phyloP scores from a whole-genome alignment of 1,140 invertebrate genomes.

The Chironomus striatipennis region DNA sequence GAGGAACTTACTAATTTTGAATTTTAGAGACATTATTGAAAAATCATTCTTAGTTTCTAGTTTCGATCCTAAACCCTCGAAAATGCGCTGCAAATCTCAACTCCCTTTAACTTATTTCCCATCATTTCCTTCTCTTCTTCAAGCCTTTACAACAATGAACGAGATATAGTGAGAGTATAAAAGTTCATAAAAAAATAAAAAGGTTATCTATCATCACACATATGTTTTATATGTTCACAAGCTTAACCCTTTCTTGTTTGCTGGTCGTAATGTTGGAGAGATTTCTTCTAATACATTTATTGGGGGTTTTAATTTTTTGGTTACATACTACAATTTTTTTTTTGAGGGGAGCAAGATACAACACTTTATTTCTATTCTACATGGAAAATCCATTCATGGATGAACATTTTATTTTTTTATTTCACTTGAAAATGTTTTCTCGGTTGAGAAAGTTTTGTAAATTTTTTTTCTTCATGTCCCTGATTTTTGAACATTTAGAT shows the following conservation, averaged over 20 bases:
- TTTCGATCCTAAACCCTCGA: too few relatives aligned
- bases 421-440: background rate
- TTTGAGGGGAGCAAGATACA: background rate
- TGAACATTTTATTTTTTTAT: background rate
- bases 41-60: too few relatives aligned
- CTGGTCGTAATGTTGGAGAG: background rate
- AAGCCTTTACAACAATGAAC: too few relatives aligned
- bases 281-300: background rate
- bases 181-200: constrained; percentile 19
- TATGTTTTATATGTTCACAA: constrained; percentile 7
- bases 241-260: constrained; percentile 15
- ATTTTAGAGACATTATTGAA: too few relatives aligned
- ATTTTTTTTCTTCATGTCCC: background rate
- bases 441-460: background rate
- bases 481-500: too few relatives aligned
- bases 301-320: background rate
- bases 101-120: background rate
- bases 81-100: too few relatives aligned
- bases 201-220: constrained; percentile 19
- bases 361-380: background rate
- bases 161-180: too few relatives aligned
- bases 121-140: background rate
- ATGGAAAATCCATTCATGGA: constrained; percentile 21
- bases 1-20: too few relatives aligned
- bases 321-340: too few relatives aligned